Base-by-base conservation (phyloP, 1,140 invertebrate genomes). In the Habropoda laboriosa region DNA sequence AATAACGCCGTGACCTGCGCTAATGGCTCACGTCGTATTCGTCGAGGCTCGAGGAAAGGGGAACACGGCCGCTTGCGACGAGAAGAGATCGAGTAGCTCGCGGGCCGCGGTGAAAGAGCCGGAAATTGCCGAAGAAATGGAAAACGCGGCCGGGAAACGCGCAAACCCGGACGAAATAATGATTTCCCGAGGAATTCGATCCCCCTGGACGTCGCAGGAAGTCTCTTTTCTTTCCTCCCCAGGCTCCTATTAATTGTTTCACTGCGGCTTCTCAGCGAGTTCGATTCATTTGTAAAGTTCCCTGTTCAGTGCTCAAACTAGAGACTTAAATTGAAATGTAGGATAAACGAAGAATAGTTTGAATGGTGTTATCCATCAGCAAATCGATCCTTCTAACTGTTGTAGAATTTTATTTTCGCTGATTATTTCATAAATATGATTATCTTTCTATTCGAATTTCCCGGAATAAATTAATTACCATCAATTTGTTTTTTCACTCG, bases 1-100 rank as follows among this genome's bases (percentile, higher is more conserved):
- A 92, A 93, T 93, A 93, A 93, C 91, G 87, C 84, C 90, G 88
- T 92, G 91, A 92, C 90, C 91, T 88, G 89, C 88, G 88, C 89
- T 92, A 92, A 93, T 92, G 88, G 88, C 88, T 89, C 89, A 87
- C 88, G 88, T 90, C 84, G 82, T 86, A 89, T 89, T 90, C 82
- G 87, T 85, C 58, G 70, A n/a, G n/a, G n/a, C 42, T 8, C 12
- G 10, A 1, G 47, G 64, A 42, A 66, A 60, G 55, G 74, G 71
- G 32, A 67, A n/a, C n/a, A n/a, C n/a, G n/a, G 53, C 42, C 30
- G 60, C 30, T 80, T 61, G 80, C 83, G 79, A 70, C 58, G 79
- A 85, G 72, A 68, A 85, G 68, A n/a, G 74, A 81, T 81, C 64
- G 71, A 77, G 60, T 68, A 35, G 58, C 49, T 81, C 60, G 64